Evolutionary conservation across 2,113 vertebrate species (phyloP).

Genomic region (Gila orcuttii): DNA sequence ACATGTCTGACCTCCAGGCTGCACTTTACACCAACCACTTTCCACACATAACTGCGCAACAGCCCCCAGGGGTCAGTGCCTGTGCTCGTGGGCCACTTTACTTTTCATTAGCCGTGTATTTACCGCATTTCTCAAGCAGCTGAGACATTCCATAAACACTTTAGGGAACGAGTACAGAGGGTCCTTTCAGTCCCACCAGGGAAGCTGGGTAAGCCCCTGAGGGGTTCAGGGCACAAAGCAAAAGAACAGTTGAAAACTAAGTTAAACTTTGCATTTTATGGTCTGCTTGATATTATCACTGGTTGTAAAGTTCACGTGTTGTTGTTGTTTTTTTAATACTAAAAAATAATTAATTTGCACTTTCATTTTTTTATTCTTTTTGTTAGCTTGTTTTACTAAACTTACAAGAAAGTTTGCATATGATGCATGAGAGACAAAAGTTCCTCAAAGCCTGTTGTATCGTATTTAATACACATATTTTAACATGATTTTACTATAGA

Average conservation of each 20-base stretch:
- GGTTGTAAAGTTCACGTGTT: not conserved
- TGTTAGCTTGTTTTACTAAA: too few species aligned
- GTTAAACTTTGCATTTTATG: not conserved
- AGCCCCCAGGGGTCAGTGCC: not conserved
- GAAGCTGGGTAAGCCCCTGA: slow-evolving; percentile 62
- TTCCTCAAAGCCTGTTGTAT: not conserved
- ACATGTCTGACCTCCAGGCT: not conserved
- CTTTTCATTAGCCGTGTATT: slow-evolving; percentile 42
- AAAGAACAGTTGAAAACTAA: not conserved
- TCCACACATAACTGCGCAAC: slow-evolving; percentile 10
- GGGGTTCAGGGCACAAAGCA: slow-evolving; percentile 50
- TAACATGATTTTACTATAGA: too few species aligned
- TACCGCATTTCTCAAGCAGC: slow-evolving; percentile 65
- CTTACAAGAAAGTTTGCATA: too few species aligned
- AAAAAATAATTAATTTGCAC: too few species aligned
- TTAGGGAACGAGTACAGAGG: slow-evolving; percentile 71
- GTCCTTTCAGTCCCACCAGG: slow-evolving; percentile 68
- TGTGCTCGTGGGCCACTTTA: slow-evolving; percentile 34
- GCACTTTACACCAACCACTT: slow-evolving; percentile 29
- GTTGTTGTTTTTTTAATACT: too few species aligned
- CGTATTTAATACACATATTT: too few species aligned
- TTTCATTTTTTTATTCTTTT: too few species aligned
- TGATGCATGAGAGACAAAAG: too few species aligned
- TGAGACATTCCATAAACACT: slow-evolving; percentile 78
- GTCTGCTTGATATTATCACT: not conserved